Percentiles rank a stretch among this genome's conserved stretches.
phyloP scores from a whole-genome alignment of 2,888 invertebrate species.

The Auanema freiburgensis region DNA sequence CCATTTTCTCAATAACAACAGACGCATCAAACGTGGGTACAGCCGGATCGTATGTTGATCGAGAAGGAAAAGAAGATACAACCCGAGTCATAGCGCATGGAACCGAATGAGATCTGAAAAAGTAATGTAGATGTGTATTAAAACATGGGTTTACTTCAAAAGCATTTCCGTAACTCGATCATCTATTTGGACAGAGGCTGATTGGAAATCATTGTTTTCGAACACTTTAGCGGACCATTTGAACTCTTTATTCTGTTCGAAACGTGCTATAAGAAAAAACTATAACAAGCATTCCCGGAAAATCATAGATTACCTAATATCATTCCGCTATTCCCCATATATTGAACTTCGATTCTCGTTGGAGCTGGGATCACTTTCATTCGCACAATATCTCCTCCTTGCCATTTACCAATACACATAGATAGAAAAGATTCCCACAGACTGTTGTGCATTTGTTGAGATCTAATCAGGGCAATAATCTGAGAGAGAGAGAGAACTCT shows the following conservation, averaged over 20 bases:
- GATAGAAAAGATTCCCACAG: conserved; percentile 39
- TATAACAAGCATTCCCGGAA: background rate
- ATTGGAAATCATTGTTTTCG: conserved; percentile 11
- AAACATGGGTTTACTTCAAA: conserved; percentile 17
- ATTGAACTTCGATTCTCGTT: conserved; percentile 24
- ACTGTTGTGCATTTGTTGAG: conserved; percentile 34
- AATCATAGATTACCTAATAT: conserved; percentile 11
- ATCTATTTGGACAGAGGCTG: conserved; percentile 22
- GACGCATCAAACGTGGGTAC: background rate
- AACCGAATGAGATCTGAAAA: conserved; percentile 14
- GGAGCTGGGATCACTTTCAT: conserved; percentile 12
- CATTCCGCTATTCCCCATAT: conserved; percentile 19
- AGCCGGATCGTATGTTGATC: conserved; percentile 11
- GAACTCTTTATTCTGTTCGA: conserved; percentile 14
- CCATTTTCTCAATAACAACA: conserved; percentile 15
- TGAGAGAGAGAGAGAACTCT: conserved; percentile 2
- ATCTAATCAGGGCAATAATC: conserved; percentile 23
- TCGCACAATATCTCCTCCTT: conserved; percentile 11
- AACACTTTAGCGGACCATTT: conserved; percentile 20
- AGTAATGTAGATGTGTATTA: background rate
- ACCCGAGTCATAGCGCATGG: conserved; percentile 15
- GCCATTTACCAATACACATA: conserved; percentile 20
- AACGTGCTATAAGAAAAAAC: conserved; percentile 25
- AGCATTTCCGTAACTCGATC: conserved; percentile 22
- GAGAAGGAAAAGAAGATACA: conserved; percentile 1